Base-by-base conservation (phyloP, 2,113 vertebrate species). In the Numida meleagris region DNA sequence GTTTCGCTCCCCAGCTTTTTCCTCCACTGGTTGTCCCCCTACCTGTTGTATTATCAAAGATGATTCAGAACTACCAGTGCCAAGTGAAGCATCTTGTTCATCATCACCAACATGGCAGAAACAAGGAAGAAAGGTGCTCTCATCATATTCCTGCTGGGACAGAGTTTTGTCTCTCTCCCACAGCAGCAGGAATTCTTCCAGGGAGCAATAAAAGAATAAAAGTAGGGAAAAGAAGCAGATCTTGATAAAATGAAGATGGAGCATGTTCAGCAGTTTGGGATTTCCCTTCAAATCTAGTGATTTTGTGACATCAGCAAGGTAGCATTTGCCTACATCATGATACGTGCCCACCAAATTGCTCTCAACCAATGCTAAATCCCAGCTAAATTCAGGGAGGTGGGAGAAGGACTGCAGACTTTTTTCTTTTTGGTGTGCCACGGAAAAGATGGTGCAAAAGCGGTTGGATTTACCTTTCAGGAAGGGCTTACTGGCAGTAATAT, bases 271-370 rank as follows among this genome's bases (percentile, higher is more conserved):
- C 57, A 29, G 43, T 13, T 27, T 50, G 21, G 31, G 50, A 12
- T 33, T 36, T 43, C 20, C 20, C 50, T 57, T 70, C 34, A 34
- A 48, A 18, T 16, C 4, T 25, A 51, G 10, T 45, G 51, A 66
- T n/a, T 2, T 72, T 20, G 36, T 2, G 2, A 9, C 19, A 14
- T 6, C 43, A 38, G 66, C 1, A 1, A 79, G n/a, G 27, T 6
- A 66, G 27, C 27, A 4, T 33, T 6, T 14, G 4, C 51, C 77
- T 25, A 29, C 15, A 24, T 5, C 5, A 10, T 4, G 5, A 20
- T 4, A 4, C 2, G 12, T 10, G 29, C 6, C 23, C 55, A 38
- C 20, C 13, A 31, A n/a, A 63, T 10, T 45, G 5, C 31, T 34
- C 43, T 72, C 2, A 1, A 27, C 14, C 21, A 45, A 53, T 3